Evolutionary conservation across 64 coral and sea anemone genomes (phyloP), one percentile per base, ranked within the genome.

Genomic region (Pocillopora damicornis): DNA sequence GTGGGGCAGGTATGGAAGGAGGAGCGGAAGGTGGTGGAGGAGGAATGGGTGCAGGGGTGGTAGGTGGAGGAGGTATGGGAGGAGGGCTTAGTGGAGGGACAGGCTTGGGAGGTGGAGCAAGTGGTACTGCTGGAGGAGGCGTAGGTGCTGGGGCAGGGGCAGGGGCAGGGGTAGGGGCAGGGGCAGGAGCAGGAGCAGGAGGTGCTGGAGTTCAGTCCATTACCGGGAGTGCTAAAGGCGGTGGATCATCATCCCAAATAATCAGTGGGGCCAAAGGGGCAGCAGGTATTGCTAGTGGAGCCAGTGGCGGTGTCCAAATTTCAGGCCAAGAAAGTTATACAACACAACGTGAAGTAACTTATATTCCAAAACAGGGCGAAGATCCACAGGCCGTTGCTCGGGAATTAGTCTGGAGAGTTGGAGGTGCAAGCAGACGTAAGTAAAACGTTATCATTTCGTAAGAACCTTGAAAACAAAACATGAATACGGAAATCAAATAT

Each of bases 381-480:
- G 63, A 92, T 35, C 83, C 90, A 22, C 82, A 92, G 30, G 75
- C 63, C 9, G 34, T 87, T 75, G 90, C 90, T 1, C 26, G 75
- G 22, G n/a, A 59, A 59, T 36, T 87, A 37, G 75, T 92, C 25
- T 92, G 86, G 64, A 72, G 37, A 14, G 83, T 65, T 20, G 90
- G 90, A 72, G 60, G 61, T n/a, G 90, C 90, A 17, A 92, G 82
- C 12, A 87, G 45, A 92, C 63, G 90, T 92, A 92, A 87, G 81
- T 72, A 51, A 51, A 51, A 51, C 42, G 42, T 7, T 7, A 51
- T 51, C 7, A 51, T 51, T 51, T 51, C 42, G 42, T 4, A 51
- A 51, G 0, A 51, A 51, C 7, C 42, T 51, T 51, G 42, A 51
- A 51, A 51, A 51, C 42, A 51, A 51, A 51, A 51, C 2, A 51